Evolutionary conservation across 2,113 vertebrate species (phyloP).

Genomic region (Prunella fulvescens): DNA sequence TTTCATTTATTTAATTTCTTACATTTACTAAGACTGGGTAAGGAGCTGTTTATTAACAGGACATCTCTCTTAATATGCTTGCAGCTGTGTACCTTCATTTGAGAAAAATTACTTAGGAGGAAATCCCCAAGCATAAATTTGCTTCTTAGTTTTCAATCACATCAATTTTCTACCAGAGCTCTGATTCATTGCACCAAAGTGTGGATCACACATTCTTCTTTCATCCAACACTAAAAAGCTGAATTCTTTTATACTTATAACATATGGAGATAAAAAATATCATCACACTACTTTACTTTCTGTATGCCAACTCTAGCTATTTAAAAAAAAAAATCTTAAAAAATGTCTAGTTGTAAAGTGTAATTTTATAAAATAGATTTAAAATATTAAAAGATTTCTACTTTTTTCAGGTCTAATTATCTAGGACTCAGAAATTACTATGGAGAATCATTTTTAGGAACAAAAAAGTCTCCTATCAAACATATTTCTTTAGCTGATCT

Average conservation of each 20-base stretch:
- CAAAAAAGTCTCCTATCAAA: not conserved
- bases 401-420: conserved; percentile 1
- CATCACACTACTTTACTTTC: not conserved
- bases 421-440: not conserved
- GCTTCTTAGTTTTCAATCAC: not conserved
- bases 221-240: not conserved
- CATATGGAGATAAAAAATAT: not conserved
- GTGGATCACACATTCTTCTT: not conserved
- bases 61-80: not conserved
- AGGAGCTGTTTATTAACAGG: not conserved
- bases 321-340: not conserved
- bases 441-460: not conserved
- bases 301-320: not conserved
- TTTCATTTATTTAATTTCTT: not conserved
- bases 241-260: not conserved
- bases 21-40: not conserved
- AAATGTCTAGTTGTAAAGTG: not conserved
- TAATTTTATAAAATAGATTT: not conserved
- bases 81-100: not conserved
- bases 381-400: not conserved
- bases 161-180: not conserved
- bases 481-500: not conserved
- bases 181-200: not conserved
- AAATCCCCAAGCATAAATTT: not conserved
- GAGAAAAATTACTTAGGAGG: not conserved